Percentiles rank a stretch among this genome's conserved stretches.
Conservation (phyloP, 2,888 invertebrate genomes). For the Myathropa florea region DNA sequence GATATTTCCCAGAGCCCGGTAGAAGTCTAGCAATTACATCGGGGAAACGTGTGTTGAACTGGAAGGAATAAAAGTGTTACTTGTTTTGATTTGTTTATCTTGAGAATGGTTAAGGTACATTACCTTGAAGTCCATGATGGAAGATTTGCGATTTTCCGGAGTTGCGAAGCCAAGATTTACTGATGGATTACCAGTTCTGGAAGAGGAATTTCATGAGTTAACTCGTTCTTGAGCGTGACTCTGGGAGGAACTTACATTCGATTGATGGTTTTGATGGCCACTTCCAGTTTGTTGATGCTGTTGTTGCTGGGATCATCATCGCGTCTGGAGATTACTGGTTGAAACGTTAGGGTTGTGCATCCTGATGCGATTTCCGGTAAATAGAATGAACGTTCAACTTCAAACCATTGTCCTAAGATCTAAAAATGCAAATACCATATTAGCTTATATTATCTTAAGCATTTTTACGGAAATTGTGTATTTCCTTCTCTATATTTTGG, state of each 20-base stretch:
- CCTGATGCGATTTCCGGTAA: conserved; percentile 87
- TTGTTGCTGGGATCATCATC: conserved; percentile 78
- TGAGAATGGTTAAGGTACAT: background rate
- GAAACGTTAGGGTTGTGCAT: conserved; percentile 85
- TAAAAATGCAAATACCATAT: conserved; percentile 58
- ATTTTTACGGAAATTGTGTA: no score
- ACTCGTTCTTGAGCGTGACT: background rate
- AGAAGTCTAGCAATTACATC: conserved; percentile 85
- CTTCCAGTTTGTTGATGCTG: conserved; percentile 83
- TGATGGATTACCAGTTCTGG: conserved; percentile 84
- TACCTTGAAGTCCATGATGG: conserved; percentile 81
- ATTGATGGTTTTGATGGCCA: conserved; percentile 85
- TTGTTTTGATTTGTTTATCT: background rate
- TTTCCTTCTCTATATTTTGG: no score
- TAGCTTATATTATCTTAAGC: background rate
- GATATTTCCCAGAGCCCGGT: conserved; percentile 88
- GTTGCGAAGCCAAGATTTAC: conserved; percentile 85
- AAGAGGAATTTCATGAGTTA: conserved; percentile 44
- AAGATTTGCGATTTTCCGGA: conserved; percentile 83
- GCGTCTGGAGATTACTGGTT: conserved; percentile 76
- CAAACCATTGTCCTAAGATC: conserved; percentile 87
- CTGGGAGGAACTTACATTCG: conserved; percentile 82
- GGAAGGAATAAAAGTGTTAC: background rate
- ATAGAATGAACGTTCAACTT: conserved; percentile 89
- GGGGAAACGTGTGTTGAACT: conserved; percentile 85